A percentile compares a stretch with the other conserved stretches of the same genome.
Evolutionary conservation across 2,888 invertebrate genomes (phyloP).

Genomic region (Kryphioiulus occultus): DNA sequence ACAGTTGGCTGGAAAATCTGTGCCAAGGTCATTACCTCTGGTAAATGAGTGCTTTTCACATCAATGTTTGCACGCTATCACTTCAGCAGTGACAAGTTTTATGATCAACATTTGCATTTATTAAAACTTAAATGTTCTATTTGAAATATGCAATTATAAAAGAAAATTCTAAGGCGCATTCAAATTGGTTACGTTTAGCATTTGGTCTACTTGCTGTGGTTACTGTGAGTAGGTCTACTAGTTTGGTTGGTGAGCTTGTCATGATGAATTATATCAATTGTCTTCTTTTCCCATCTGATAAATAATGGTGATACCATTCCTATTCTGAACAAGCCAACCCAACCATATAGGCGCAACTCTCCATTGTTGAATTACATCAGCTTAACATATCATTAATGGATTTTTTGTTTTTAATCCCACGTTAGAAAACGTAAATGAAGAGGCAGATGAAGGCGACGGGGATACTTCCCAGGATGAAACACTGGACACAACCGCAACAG

Average conservation of each 20-base stretch:
- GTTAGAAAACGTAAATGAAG: conserved; percentile 25
- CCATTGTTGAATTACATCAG: neutral
- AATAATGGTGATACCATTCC: neutral
- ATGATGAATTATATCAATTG: neutral
- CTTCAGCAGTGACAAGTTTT: no score
- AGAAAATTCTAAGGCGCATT: no score
- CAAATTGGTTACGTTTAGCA: no score
- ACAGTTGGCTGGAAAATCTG: no score
- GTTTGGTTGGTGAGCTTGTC: neutral
- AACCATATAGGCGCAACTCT: neutral
- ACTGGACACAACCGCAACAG: conserved; percentile 28
- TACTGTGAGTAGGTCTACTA: no score
- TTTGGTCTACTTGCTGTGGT: no score
- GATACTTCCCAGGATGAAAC: conserved; percentile 50
- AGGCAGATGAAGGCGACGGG: neutral
- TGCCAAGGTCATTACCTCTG: no score
- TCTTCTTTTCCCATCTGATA: conserved; percentile 46
- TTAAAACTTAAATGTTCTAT: no score
- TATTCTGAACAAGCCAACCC: conserved; percentile 37
- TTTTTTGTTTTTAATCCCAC: neutral
- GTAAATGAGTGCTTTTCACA: no score
- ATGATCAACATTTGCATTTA: no score
- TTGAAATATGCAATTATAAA: no score
- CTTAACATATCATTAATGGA: neutral
- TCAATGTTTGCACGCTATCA: no score